Evolutionary conservation across 2,888 invertebrate species (phyloP).

Genomic region (Brachyptera putata): DNA sequence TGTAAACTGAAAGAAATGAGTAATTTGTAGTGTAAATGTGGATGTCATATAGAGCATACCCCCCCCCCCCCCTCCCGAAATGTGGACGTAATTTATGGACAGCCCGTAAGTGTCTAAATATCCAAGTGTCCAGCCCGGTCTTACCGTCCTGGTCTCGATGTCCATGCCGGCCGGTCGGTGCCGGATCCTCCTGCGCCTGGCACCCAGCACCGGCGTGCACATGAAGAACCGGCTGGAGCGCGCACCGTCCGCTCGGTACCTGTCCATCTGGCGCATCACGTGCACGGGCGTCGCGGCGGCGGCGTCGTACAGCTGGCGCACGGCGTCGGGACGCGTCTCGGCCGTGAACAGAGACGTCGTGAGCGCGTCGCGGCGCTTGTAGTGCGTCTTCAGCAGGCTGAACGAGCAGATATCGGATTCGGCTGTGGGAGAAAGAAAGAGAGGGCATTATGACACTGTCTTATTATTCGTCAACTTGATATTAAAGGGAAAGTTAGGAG

Average conservation of each 20-base stretch:
- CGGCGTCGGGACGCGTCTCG: constrained; percentile 67
- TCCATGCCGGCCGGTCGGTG: constrained; percentile 67
- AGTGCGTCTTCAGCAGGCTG: neutral
- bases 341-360: constrained; percentile 62
- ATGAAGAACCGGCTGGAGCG: constrained; percentile 67
- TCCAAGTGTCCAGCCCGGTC: too few relatives aligned
- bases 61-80: too few relatives aligned
- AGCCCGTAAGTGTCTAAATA: too few relatives aligned
- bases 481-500: too few relatives aligned
- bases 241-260: constrained; percentile 59
- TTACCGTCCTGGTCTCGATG: constrained; percentile 84
- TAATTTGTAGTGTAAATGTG: too few relatives aligned
- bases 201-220: constrained; percentile 76
- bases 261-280: constrained; percentile 62
- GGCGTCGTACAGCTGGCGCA: constrained; percentile 73
- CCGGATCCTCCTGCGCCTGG: constrained; percentile 61
- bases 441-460: constrained; percentile 28
- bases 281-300: constrained; percentile 64
- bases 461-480: too few relatives aligned
- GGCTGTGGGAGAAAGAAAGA: constrained; percentile 25
- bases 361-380: neutral
- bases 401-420: constrained; percentile 22
- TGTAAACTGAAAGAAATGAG: too few relatives aligned
- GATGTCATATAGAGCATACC: too few relatives aligned
- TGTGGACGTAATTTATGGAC: too few relatives aligned